Base-by-base conservation (phyloP, 1,140 invertebrate species). In the Listronotus oregonensis region DNA sequence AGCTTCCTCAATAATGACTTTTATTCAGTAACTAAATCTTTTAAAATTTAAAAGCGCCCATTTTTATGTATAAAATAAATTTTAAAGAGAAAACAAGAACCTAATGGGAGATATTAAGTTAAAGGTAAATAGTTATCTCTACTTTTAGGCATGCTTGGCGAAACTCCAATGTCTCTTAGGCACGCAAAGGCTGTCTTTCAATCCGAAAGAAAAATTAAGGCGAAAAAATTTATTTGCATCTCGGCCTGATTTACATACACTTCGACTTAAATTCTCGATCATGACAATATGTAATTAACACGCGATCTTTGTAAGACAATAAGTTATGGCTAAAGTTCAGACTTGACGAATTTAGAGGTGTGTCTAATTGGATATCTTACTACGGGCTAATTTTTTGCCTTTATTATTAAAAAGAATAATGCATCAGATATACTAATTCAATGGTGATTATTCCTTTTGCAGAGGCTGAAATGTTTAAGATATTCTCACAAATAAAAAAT, bases 271-370 rank as follows among this genome's bases (percentile, higher is more conserved):
- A 61, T 51, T 52, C 49, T 51, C 58, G 46, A 61, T 61, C 58
- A 61, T 61, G 58, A 51, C 58, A 61, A 61, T 51, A 43, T 61
- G 58, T 61, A 61, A 61, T 61, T 61, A 61, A 61, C 58, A 61
- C 58, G 58, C 58, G 58, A 61, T 61, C 58, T 21, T 37, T 51
- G 21, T 17, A 31, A 50, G 37, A 61, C 49, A 61, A 61, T 61
- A 61, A 61, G 11, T 61, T 61, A 42, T 61, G 11, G 37, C 37
- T 43, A 61, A 61, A 61, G 58, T 61, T 61, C 58, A 61, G 27
- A 61, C 58, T 51, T 61, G 58, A 61, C 58, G 58, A 61, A 61
- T 61, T 61, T 61, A 61, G 17, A 37, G 47, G 58, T 17, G 58
- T 61, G 21, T 27, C 21, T 27, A 27, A 27, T 27, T 27, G 21